A percentile compares a stretch with the other conserved stretches of the same genome.
phyloP scores from a whole-genome alignment of 2,888 invertebrate species.

The Nematopogon swammerdamellus region DNA sequence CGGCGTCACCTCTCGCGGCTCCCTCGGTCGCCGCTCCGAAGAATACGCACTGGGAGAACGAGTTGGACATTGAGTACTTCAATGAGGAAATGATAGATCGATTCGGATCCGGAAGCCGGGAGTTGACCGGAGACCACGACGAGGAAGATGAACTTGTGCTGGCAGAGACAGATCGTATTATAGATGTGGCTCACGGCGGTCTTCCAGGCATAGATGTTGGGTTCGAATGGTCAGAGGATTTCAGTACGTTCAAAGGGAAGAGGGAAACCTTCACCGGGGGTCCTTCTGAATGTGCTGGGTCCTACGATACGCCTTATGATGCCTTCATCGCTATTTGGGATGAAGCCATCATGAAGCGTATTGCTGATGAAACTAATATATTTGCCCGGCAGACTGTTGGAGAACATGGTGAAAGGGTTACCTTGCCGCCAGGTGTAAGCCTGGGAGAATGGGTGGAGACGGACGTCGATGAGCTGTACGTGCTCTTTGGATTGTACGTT shows the following conservation, averaged over 20 bases:
- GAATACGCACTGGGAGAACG: too few species aligned
- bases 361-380: constrained; percentile 14
- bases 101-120: too few species aligned
- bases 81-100: too few species aligned
- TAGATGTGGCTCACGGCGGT: too few species aligned
- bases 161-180: too few species aligned
- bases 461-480: constrained; percentile 11
- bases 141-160: too few species aligned
- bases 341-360: constrained; percentile 12
- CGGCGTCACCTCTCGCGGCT: too few species aligned
- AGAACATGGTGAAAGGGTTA: constrained; percentile 2
- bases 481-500: too few species aligned
- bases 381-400: constrained; percentile 14
- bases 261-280: constrained; percentile 13
- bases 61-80: too few species aligned
- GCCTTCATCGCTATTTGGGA: too few species aligned
- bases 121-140: too few species aligned
- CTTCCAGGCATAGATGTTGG: neutral
- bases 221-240: constrained; percentile 6
- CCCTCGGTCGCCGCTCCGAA: too few species aligned
- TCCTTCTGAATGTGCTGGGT: constrained; percentile 10
- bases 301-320: constrained; percentile 10
- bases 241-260: constrained; percentile 11
- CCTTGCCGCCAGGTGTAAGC: constrained; percentile 8
- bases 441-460: constrained; percentile 14